Evolutionary conservation across 2,888 invertebrate species (phyloP).

Genomic region (Tetragonisca angustula): DNA sequence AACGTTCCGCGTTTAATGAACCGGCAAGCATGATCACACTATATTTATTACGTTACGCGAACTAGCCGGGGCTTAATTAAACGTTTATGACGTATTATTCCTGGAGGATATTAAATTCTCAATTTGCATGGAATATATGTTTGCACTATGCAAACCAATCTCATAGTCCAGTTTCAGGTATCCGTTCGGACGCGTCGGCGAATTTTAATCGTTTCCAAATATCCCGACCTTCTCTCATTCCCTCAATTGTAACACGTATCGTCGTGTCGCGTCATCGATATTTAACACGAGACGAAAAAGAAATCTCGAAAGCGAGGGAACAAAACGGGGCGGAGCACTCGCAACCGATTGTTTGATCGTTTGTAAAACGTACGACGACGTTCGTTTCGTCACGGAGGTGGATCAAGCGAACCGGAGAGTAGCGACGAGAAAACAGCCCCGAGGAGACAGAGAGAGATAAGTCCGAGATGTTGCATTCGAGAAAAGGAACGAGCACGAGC

Average conservation of each 20-base stretch:
- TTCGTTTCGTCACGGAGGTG: constrained; percentile 62
- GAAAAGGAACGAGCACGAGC: constrained; percentile 47
- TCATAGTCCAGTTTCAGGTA: neutral
- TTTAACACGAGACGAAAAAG: neutral
- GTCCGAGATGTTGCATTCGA: constrained; percentile 37
- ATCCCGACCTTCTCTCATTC: neutral
- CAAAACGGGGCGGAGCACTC: neutral
- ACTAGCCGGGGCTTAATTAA: constrained; percentile 63
- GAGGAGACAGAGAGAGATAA: constrained; percentile 35
- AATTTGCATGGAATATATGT: constrained; percentile 55
- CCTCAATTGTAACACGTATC: neutral
- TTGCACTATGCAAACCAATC: constrained; percentile 44
- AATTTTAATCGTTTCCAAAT: constrained; percentile 30
- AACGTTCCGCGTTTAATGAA: constrained; percentile 66
- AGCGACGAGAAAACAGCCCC: neutral
- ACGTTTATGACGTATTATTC: constrained; percentile 63
- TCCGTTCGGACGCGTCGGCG: constrained; percentile 22
- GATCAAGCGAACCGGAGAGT: constrained; percentile 18
- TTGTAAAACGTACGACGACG: constrained; percentile 61
- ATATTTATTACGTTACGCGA: constrained; percentile 63
- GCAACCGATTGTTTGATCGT: constrained; percentile 58
- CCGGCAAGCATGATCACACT: constrained; percentile 55
- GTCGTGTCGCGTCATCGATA: neutral
- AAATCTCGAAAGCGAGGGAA: neutral
- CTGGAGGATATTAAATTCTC: constrained; percentile 55